These are phyloP conservation scores for Bombylius major DNA, from an alignment of 2,888 invertebrate species.

Conservation along the genomic window DNA sequence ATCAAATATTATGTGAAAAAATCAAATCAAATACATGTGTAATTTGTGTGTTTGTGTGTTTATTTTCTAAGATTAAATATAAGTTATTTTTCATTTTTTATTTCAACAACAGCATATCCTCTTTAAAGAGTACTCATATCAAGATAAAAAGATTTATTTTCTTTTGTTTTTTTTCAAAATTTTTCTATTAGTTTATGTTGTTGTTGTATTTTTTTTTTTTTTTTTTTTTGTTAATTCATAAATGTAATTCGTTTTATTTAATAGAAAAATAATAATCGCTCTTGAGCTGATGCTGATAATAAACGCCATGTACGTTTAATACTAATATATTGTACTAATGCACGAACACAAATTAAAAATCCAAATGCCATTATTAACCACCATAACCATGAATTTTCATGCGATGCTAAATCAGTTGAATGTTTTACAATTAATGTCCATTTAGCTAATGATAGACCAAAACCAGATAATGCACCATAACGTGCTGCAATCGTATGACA, in stretches of 20 bases:
- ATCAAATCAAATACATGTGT: too few relatives aligned
- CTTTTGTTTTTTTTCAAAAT: too few relatives aligned
- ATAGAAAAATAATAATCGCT: conserved; percentile 78
- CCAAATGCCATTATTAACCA: conserved; percentile 87
- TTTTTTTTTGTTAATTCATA: too few relatives aligned
- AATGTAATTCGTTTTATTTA: conserved; percentile 29
- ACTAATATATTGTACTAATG: conserved; percentile 76
- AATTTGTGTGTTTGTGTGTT: too few relatives aligned
- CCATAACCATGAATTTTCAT: conserved; percentile 85
- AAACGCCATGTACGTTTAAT: conserved; percentile 82
- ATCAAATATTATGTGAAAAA: too few relatives aligned
- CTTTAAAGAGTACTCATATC: too few relatives aligned
- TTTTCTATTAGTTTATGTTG: too few relatives aligned
- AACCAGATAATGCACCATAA: conserved; percentile 85
- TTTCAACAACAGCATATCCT: too few relatives aligned
- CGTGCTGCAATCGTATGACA: conserved; percentile 88
- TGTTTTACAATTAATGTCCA: conserved; percentile 92
- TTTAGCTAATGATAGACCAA: conserved; percentile 84
- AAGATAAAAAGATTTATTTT: too few relatives aligned
- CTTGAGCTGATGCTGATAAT: conserved; percentile 73
- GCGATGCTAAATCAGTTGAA: conserved; percentile 73
- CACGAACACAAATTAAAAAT: conserved; percentile 73
- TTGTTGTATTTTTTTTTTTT: too few relatives aligned
- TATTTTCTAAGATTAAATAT: too few relatives aligned
- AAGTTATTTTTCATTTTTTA: too few relatives aligned